phyloP scores from a whole-genome alignment of 2,113 vertebrate species.

The Sisor rabdophorus region DNA sequence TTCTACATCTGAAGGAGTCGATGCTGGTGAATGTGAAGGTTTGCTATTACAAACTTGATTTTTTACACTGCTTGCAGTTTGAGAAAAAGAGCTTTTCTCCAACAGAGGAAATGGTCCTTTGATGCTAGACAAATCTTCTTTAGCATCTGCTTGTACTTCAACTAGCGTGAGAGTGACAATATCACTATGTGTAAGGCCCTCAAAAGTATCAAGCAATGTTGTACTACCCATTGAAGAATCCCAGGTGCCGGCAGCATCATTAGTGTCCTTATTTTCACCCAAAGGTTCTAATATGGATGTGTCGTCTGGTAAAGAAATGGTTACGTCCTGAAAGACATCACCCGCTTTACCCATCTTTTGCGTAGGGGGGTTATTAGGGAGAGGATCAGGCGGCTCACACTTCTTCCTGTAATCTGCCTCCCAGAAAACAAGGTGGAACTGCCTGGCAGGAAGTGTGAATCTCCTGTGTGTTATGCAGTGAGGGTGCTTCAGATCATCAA shows the following conservation, averaged over 20 bases:
- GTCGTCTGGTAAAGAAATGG: conserved; percentile 39
- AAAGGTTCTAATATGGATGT: conserved; percentile 47
- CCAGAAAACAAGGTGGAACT: conserved; percentile 88
- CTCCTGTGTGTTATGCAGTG: conserved; percentile 59
- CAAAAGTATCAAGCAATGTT: conserved; percentile 59
- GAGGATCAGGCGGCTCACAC: neutral
- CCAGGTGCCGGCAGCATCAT: neutral
- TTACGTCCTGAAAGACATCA: conserved; percentile 26
- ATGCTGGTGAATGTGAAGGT: neutral
- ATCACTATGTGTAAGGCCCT: conserved; percentile 62
- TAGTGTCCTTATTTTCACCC: conserved; percentile 15
- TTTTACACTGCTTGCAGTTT: neutral
- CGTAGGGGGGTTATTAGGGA: neutral
- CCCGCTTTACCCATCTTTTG: neutral
- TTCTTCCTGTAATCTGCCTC: conserved; percentile 61
- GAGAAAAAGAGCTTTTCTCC: neutral
- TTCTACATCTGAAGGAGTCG: conserved; percentile 13
- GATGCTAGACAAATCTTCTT: conserved; percentile 42
- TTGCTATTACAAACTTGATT: neutral
- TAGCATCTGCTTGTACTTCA: conserved; percentile 58
- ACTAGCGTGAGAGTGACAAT: conserved; percentile 72
- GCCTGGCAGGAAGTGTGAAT: conserved; percentile 72
- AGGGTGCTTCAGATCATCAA: conserved; percentile 82
- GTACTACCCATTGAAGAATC: conserved; percentile 59
- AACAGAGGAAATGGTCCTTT: neutral